Evolutionary conservation across 2,888 invertebrate genomes (phyloP).

Genomic region (Brenthis hecate): DNA sequence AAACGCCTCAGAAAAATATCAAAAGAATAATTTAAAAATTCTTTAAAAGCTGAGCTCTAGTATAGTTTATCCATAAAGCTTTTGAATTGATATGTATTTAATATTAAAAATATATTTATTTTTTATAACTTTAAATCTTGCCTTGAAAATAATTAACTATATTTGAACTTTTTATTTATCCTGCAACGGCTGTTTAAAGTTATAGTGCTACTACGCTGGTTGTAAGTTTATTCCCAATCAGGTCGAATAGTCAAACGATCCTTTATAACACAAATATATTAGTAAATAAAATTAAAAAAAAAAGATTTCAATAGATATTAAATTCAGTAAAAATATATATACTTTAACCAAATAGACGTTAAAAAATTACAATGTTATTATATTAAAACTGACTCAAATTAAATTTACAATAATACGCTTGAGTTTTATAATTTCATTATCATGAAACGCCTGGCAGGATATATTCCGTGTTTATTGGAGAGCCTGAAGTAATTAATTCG

Average conservation of each 20-base stretch:
- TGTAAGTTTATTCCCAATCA: too few species aligned
- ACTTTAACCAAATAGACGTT: too few species aligned
- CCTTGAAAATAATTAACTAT: too few species aligned
- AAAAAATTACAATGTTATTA: not conserved
- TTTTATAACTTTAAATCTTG: not conserved
- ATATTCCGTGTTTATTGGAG: conserved; percentile 20
- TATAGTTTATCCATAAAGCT: not conserved
- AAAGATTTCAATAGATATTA: too few species aligned
- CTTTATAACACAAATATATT: too few species aligned
- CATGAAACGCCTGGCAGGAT: conserved; percentile 11
- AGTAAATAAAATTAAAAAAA: too few species aligned
- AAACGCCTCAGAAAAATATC: not conserved
- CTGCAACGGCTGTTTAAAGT: too few species aligned
- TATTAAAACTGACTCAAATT: not conserved
- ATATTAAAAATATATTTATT: not conserved
- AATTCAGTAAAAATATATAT: too few species aligned
- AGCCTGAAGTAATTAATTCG: conserved; percentile 27
- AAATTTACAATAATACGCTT: not conserved
- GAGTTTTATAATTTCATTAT: conserved; percentile 3
- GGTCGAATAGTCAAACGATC: too few species aligned
- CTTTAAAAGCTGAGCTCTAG: too few species aligned
- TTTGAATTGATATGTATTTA: not conserved
- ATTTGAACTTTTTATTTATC: too few species aligned
- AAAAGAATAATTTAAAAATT: not conserved
- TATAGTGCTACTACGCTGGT: too few species aligned